Percentiles rank a stretch among this genome's conserved stretches.
These are phyloP conservation scores for Teleogryllus oceanicus DNA, from an alignment of 2,888 invertebrate genomes.

Conservation along the genomic window DNA sequence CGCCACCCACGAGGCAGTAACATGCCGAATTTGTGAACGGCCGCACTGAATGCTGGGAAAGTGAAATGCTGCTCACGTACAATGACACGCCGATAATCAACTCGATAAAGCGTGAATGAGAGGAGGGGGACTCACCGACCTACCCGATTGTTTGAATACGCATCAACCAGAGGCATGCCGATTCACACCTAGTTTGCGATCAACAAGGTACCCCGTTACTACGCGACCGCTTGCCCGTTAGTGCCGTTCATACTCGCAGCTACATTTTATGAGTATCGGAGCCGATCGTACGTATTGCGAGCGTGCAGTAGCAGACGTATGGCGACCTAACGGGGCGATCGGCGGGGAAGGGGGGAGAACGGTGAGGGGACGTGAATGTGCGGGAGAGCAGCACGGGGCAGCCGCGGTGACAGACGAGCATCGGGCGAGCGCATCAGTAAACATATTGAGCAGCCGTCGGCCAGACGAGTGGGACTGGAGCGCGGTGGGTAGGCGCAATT, in stretches of 20 bases:
- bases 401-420: neutral
- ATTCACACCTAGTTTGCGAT: too few species aligned
- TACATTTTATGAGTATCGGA: too few species aligned
- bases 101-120: constrained; percentile 18
- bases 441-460: neutral
- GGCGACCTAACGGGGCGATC: too few species aligned
- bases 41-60: too few species aligned
- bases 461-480: neutral
- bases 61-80: neutral
- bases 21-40: neutral
- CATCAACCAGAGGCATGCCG: too few species aligned
- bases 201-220: too few species aligned
- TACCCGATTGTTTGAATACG: neutral
- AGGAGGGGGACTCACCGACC: neutral
- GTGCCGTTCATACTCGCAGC: too few species aligned
- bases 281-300: too few species aligned
- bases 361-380: neutral
- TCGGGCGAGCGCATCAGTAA: neutral
- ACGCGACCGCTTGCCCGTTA: too few species aligned
- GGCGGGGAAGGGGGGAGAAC: too few species aligned
- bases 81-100: neutral
- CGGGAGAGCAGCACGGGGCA: neutral
- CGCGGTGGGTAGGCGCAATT: neutral
- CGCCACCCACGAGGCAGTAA: neutral
- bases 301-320: too few species aligned